phyloP scores from a whole-genome alignment of 2,888 invertebrate genomes.

The Drosophila austrosaltans region DNA sequence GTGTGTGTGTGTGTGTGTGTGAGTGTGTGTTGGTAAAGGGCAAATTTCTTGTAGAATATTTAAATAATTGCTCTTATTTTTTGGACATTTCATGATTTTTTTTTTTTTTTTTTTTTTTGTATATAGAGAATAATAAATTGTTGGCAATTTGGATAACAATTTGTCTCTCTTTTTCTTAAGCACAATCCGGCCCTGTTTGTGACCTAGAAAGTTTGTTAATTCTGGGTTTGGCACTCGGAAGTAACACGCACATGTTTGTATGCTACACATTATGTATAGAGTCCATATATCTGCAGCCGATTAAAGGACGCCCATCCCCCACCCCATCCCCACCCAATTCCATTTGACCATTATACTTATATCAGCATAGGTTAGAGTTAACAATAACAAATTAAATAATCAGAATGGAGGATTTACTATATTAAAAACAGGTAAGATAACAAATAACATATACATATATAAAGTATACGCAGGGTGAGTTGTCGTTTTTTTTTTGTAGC shows the following conservation, averaged over 20 bases:
- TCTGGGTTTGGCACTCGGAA: background rate
- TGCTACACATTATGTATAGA: background rate
- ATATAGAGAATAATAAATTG: background rate
- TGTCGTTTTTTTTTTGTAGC: no score
- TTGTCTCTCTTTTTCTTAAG: no score
- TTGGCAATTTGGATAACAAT: no score
- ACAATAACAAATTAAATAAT: no score
- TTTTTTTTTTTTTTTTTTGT: background rate
- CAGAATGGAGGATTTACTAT: no score
- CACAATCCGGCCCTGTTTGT: conserved; percentile 4
- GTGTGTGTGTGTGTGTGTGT: no score
- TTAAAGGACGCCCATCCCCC: background rate
- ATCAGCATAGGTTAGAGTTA: no score
- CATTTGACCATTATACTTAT: no score
- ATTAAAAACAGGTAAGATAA: no score
- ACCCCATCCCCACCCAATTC: no score
- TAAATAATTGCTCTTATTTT: background rate
- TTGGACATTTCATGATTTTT: background rate
- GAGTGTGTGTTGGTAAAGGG: background rate
- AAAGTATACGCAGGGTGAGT: no score
- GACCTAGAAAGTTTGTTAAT: background rate
- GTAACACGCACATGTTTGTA: conserved; percentile 1
- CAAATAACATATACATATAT: no score
- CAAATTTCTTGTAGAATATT: background rate
- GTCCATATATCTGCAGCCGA: background rate